Base-by-base conservation (phyloP, 2,113 vertebrate species). In the Notarius lentiginosus region DNA sequence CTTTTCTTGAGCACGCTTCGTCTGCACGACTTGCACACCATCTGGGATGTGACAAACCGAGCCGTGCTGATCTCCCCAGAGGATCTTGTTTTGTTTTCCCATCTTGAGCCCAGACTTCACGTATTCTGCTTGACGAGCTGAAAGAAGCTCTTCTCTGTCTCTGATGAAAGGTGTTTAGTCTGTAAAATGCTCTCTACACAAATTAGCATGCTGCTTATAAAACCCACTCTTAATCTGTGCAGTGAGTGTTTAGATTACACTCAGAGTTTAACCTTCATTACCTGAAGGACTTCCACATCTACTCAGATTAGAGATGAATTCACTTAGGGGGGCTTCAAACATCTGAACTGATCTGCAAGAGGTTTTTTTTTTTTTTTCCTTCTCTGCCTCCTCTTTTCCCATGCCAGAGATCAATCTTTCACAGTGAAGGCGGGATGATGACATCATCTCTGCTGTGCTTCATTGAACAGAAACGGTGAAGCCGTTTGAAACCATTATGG, bases 1-100 rank as follows among this genome's bases (percentile, higher is more conserved):
- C 14, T 84, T 75, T 73, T 68, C 80, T 47, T 5, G 15, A 83
- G 51, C 63, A 83, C n/a, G 63, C 70, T 66, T 76, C 34, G 11
- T 73, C 83, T 84, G 70, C 30, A 75, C 17, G 22, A 60, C 70
- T 75, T 84, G 5, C 53, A 75, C 68, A 65, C 73, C 75, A 51
- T 79, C 73, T 66, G 84, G 34, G 75, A 65, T 79, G 61, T 79
- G 84, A 86, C 75, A 79, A 86, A 86, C 60, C 2, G 75, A 49
- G 49, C n/a, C n/a, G 18, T 24, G 24, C 24, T 66, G 75, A 51
- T 66, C 75, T 79, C 75, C 61, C 84, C 41, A 55, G 75, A 68
- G 60, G 22, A 79, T 58, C 51, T 58, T 47, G 83, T 61, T 65
- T 66, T 79, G 73, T 79, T 86, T 86, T 79, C 30, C 34, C 58